Conservation (phyloP, 2,888 invertebrate genomes). For the Heliconius charithonia region DNA sequence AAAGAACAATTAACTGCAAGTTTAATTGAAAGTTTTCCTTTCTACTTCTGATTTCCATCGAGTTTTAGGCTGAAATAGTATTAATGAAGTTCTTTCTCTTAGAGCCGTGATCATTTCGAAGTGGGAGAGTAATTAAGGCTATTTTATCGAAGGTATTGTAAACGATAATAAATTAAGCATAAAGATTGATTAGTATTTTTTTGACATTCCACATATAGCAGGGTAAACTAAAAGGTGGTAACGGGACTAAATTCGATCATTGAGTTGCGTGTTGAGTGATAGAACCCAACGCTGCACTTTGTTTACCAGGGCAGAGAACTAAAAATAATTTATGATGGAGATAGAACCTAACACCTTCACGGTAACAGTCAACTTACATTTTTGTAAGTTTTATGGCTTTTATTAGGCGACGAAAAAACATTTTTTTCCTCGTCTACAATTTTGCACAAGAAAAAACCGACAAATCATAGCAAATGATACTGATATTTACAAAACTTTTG, state of each 20-base stretch:
- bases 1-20: constrained; percentile 28
- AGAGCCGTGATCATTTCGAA: not conserved
- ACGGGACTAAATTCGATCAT: not conserved
- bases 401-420: not conserved
- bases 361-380: not conserved
- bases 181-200: too few relatives aligned
- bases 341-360: not conserved
- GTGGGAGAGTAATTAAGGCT: not conserved
- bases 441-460: not conserved
- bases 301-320: not conserved
- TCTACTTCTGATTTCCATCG: not conserved
- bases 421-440: not conserved
- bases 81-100: constrained; percentile 7
- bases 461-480: not conserved
- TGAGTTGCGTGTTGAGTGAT: not conserved
- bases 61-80: not conserved
- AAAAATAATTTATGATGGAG: not conserved
- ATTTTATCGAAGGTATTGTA: not conserved
- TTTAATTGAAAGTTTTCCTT: constrained; percentile 29
- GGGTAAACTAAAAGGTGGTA: too few relatives aligned
- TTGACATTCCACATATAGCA: too few relatives aligned
- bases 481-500: not conserved
- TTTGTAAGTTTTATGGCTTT: not conserved
- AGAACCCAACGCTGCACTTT: not conserved
- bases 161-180: not conserved